These are phyloP conservation scores for Papilio helenus DNA, from an alignment of 1,140 invertebrate species.

Conservation along the genomic window DNA sequence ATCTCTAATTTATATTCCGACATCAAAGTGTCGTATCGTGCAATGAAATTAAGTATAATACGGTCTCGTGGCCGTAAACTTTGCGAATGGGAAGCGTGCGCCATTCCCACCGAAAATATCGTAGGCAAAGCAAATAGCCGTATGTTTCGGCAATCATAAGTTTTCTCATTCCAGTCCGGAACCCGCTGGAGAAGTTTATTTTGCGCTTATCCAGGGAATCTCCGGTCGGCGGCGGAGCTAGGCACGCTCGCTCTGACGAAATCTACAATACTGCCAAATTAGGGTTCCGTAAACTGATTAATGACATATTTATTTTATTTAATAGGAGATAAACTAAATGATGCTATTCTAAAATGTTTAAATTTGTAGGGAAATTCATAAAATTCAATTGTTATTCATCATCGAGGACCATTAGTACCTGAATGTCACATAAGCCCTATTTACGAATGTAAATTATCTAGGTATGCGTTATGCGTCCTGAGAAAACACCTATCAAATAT, in stretches of 20 bases:
- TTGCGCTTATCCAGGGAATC: slow-evolving; percentile 43
- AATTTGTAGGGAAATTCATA: too few relatives aligned
- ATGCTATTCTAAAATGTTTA: too few relatives aligned
- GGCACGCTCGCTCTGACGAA: slow-evolving; percentile 27
- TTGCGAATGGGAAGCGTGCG: slow-evolving; percentile 10
- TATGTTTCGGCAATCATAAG: slow-evolving; percentile 50
- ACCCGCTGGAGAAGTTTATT: slow-evolving; percentile 44
- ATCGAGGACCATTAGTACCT: too few relatives aligned
- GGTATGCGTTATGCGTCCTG: too few relatives aligned
- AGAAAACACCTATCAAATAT: too few relatives aligned
- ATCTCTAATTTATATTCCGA: background rate
- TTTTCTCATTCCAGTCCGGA: slow-evolving; percentile 52
- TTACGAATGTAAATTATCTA: too few relatives aligned
- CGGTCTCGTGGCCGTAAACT: slow-evolving; percentile 8
- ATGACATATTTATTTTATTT: too few relatives aligned
- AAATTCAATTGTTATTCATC: too few relatives aligned
- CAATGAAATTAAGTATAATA: slow-evolving; percentile 5
- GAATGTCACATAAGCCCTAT: too few relatives aligned
- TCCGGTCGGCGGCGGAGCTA: slow-evolving; percentile 31
- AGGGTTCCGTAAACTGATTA: background rate
- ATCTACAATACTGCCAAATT: background rate
- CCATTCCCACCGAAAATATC: slow-evolving; percentile 4
- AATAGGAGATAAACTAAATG: too few relatives aligned
- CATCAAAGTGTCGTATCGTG: background rate
- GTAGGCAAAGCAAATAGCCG: slow-evolving; percentile 38